Evolutionary conservation across 2,888 invertebrate genomes (phyloP), one percentile per base, ranked within the genome.

Genomic region (Proisotoma minuta): DNA sequence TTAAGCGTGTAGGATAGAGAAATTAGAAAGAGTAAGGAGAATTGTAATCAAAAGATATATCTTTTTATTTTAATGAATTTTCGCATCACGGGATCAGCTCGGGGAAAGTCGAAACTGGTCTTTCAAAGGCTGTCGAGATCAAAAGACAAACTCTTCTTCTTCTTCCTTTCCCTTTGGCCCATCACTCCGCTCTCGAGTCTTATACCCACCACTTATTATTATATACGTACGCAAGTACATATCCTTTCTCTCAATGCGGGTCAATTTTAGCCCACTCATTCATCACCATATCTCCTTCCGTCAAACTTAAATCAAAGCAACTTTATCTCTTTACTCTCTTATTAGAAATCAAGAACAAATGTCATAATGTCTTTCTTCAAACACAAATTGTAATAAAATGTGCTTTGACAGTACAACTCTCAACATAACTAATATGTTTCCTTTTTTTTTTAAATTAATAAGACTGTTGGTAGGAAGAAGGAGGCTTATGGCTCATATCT

Each of bases 31-130:
- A 68, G 68, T 66, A 71, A 62, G 70, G 70, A 72, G 71, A 70
- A 73, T 72, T 73, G 69, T 73, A 73, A 73, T 73, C 72, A 73
- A 73, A 73, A 72, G 72, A 71, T 73, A 73, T 71, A 73, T 73
- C 73, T 73, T 73, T 73, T 72, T 71, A 72, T 72, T 72, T 72
- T 73, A 73, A 73, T 72, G 73, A 72, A 73, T 73, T 73, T 73
- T 73, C 66, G 56, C 65, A 63, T 63, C 65, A 56, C 34, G 8
- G 34, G 34, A 34, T 43, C 34, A 5, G 5, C 18, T 43, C 43
- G 43, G 43, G 20, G 43, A 43, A 43, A 49, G 49, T 18, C 23
- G 34, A 39, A 60, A 47, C 26, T 47, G 50, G 43, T 56, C 57
- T 47, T 56, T 40, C 52, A 51, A 51, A 52, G 47, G 40, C 58